Conservation (phyloP, 2,113 vertebrate species). For the Saimiri boliviensis region DNA sequence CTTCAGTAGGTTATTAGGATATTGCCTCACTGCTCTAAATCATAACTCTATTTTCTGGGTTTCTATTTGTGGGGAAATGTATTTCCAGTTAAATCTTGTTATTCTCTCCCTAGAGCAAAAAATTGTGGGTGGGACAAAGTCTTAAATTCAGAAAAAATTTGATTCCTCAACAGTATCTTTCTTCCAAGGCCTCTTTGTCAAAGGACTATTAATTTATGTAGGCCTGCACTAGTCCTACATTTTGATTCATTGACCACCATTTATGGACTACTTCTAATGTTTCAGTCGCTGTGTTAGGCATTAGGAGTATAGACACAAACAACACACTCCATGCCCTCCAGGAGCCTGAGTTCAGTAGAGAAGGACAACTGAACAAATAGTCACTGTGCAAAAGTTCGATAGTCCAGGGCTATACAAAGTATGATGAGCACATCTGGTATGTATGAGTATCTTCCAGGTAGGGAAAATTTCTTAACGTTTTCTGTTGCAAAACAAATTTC, state of each 20-base stretch:
- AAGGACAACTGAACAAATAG: conserved; percentile 15
- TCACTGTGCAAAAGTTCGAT: neutral
- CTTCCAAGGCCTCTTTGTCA: neutral
- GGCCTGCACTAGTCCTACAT: neutral
- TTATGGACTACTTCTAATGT: neutral
- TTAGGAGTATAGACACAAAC: neutral
- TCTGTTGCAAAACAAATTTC: conserved; percentile 38
- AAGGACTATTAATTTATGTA: neutral
- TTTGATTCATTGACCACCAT: neutral
- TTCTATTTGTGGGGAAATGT: conserved; percentile 34
- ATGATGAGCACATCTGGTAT: neutral
- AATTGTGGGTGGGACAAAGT: neutral
- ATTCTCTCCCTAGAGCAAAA: conserved; percentile 12
- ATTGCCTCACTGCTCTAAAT: neutral
- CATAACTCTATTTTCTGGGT: conserved; percentile 20
- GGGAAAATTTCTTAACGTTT: neutral
- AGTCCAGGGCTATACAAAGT: neutral
- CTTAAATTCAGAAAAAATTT: conserved; percentile 29
- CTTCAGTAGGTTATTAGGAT: neutral
- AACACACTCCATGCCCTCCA: neutral
- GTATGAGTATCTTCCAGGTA: neutral
- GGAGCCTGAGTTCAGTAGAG: neutral
- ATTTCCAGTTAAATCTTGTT: conserved; percentile 27
- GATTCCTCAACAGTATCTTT: neutral
- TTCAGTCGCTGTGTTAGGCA: neutral